Evolutionary conservation across 2,797 vertebrate species (phyloP).

Genomic region (Sebastolobus altivelis): DNA sequence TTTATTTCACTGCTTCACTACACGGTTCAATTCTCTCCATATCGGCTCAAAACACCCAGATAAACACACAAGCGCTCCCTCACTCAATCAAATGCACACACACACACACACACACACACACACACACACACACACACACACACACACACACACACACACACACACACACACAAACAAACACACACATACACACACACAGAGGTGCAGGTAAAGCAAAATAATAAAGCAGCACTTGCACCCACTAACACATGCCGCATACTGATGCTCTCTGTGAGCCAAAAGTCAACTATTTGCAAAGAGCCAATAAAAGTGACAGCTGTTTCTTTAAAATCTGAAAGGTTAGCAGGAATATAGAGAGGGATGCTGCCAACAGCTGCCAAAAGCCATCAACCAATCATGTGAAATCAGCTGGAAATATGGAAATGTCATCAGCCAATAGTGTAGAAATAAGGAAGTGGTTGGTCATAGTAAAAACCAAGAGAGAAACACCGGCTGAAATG

Average conservation of each 20-base stretch:
- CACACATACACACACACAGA: neutral
- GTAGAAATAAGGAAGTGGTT: constrained; percentile 28
- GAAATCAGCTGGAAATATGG: constrained; percentile 60
- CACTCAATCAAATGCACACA: neutral
- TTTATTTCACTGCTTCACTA: constrained; percentile 69
- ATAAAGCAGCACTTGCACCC: neutral
- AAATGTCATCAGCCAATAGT: constrained; percentile 47
- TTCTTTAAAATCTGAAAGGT: constrained; percentile 53
- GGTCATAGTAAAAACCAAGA: constrained; percentile 5
- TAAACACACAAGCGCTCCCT: constrained; percentile 20
- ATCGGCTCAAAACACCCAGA: constrained; percentile 44
- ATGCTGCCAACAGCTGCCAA: constrained; percentile 32
- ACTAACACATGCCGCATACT: constrained; percentile 10
- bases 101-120: neutral
- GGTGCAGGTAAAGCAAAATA: constrained; percentile 5
- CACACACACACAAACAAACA: neutral
- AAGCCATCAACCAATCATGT: constrained; percentile 47
- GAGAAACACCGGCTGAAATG: neutral
- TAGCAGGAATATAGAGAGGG: constrained; percentile 31
- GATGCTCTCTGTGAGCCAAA: constrained; percentile 44
- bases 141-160: neutral
- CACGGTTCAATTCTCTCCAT: constrained; percentile 55
- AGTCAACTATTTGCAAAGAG: constrained; percentile 58
- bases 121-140: constrained; percentile 8
- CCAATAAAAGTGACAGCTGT: constrained; percentile 60